Percentiles rank a stretch among this genome's conserved stretches.
Evolutionary conservation across 2,797 vertebrate genomes (phyloP).

Genomic region (Coendou prehensilis): DNA sequence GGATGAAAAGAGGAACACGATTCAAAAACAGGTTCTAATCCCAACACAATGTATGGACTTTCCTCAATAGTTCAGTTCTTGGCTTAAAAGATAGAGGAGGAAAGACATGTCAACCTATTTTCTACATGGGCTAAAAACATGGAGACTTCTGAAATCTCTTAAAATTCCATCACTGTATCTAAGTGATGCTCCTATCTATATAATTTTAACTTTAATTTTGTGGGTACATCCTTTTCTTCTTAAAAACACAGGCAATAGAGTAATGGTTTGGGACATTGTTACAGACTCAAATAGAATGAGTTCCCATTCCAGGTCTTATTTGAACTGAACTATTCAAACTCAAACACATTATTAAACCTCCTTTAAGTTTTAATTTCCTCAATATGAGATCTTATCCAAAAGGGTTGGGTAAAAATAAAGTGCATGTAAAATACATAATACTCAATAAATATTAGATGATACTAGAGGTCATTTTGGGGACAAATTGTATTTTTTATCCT

Average conservation of each 20-base stretch:
- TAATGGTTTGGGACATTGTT: background rate
- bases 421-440: background rate
- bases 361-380: background rate
- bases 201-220: background rate
- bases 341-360: background rate
- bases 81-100: background rate
- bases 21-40: background rate
- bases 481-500: background rate
- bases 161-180: background rate
- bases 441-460: background rate
- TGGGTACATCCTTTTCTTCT: accelerated
- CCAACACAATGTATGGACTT: background rate
- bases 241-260: background rate
- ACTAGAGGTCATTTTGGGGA: background rate
- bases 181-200: background rate
- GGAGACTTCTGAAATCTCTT: background rate
- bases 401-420: background rate
- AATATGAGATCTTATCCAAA: background rate
- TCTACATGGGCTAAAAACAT: background rate
- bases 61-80: background rate
- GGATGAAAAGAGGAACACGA: background rate
- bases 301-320: background rate
- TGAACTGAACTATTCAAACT: background rate
- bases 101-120: background rate
- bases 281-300: background rate